Evolutionary conservation across 2,113 vertebrate species (phyloP), one percentile per base, ranked within the genome.

Genomic region (Pseudorectes ferrugineus): DNA sequence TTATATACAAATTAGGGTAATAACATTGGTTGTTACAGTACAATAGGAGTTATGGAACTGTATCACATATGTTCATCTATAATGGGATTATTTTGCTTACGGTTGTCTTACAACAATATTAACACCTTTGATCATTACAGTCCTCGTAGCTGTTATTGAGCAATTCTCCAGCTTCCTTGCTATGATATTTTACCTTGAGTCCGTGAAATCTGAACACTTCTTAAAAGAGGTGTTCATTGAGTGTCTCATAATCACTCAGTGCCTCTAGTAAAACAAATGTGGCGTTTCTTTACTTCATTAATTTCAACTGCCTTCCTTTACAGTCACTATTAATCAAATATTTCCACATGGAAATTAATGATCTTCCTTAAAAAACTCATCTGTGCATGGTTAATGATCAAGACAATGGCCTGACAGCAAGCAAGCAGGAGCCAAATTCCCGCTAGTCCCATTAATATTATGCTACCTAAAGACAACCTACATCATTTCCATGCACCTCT

Each of bases 351-450:
- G 24, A 26, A 89, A 52, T 52, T 66, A 77, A 66, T 2, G 4
- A 29, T 46, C 23, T 42, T 65, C 21, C 24, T 38, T 57, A 55
- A 75, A 88, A 51, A 76, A 2, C 2, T 21, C 1, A 74, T 74
- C 33, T 62, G 4, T 49, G 16, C 1, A 0, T 19, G 3, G 26
- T 46, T 45, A 76, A 2, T 21, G 3, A 63, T 29, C 12, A 65
- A n/a, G 33, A 68, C 11, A 85, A 80, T 4, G 14, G 20, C 66
- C 8, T 58, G 33, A 61, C 5, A 82, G 36, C 36, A 89, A 81
- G 23, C 26, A 62, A 61, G 5, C 12, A 54, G 55, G 33, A 77
- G 9, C 4, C 35, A 76, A 48, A 67, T 63, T 14, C 19, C 33
- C 78, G 31, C 8, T 68, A 45, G 20, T 10, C 13, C 22, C 13